A percentile compares a stretch with the other conserved stretches of the same genome.
Conservation (phyloP, 2,888 invertebrate species). For the Clusia tigrina region DNA sequence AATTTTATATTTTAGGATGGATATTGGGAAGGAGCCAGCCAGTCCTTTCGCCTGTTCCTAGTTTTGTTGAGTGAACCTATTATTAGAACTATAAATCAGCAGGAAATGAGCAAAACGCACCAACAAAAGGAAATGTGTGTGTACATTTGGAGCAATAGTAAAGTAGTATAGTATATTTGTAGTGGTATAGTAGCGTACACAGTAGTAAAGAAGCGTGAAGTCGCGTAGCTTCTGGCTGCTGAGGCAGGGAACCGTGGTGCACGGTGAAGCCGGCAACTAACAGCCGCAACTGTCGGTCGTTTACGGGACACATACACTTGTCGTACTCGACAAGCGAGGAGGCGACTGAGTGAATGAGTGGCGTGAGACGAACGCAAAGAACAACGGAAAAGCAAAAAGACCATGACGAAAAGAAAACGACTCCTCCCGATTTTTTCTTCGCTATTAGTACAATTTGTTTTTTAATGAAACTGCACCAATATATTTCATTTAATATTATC, state of each 20-base stretch:
- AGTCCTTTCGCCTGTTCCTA: slow-evolving; percentile 43
- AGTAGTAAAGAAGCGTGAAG: slow-evolving; percentile 37
- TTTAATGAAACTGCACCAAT: no score
- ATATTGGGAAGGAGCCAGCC: slow-evolving; percentile 31
- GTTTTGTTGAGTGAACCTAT: slow-evolving; percentile 47
- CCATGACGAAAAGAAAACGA: slow-evolving; percentile 42
- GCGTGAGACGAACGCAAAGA: slow-evolving; percentile 41
- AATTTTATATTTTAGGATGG: slow-evolving; percentile 23
- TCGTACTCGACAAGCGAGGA: slow-evolving; percentile 40
- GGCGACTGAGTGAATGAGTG: slow-evolving; percentile 42
- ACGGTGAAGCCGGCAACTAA: slow-evolving; percentile 25
- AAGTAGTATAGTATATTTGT: slow-evolving; percentile 32
- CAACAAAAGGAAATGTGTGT: slow-evolving; percentile 33
- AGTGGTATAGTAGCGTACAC: no score
- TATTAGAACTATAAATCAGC: slow-evolving; percentile 62
- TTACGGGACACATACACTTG: slow-evolving; percentile 15
- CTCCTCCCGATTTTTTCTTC: slow-evolving; percentile 39
- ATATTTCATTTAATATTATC: no score
- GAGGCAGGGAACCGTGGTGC: slow-evolving; percentile 12
- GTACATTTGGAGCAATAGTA: slow-evolving; percentile 29
- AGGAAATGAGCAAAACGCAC: slow-evolving; percentile 56
- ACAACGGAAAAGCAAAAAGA: slow-evolving; percentile 43
- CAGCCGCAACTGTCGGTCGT: slow-evolving; percentile 12
- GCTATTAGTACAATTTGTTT: slow-evolving; percentile 9
- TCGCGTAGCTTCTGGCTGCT: slow-evolving; percentile 26